Evolutionary conservation across 2,888 invertebrate genomes (phyloP).

Genomic region (Apeira syringaria): DNA sequence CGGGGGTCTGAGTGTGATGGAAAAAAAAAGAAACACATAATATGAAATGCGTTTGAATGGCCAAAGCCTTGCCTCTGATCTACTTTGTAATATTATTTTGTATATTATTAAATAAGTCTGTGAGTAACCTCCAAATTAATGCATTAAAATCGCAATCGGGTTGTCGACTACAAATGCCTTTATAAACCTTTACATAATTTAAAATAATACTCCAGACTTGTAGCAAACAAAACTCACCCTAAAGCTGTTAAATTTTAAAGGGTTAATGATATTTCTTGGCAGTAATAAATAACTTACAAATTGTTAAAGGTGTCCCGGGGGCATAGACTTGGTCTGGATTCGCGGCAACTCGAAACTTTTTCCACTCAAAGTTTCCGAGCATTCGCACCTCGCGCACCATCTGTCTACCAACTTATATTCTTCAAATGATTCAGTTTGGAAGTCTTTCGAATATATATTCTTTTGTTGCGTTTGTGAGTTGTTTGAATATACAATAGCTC

Average conservation of each 20-base stretch:
- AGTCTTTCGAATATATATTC: constrained; percentile 76
- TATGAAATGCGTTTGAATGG: too few relatives aligned
- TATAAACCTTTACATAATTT: too few relatives aligned
- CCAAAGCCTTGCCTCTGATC: too few relatives aligned
- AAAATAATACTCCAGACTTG: constrained; percentile 26
- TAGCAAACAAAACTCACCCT: constrained; percentile 48
- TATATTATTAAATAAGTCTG: too few relatives aligned
- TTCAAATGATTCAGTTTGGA: constrained; percentile 79
- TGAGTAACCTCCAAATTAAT: too few relatives aligned
- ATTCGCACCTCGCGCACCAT: constrained; percentile 76
- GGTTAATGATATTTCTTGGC: constrained; percentile 77
- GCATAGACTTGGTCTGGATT: constrained; percentile 66
- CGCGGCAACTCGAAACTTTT: constrained; percentile 63
- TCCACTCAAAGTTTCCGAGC: constrained; percentile 73
- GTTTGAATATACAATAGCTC: constrained; percentile 68
- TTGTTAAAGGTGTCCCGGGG: constrained; percentile 75
- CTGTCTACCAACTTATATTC: constrained; percentile 75
- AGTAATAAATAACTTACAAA: constrained; percentile 81
- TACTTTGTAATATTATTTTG: too few relatives aligned
- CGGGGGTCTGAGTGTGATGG: too few relatives aligned
- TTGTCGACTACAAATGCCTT: too few relatives aligned
- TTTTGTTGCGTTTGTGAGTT: constrained; percentile 63
- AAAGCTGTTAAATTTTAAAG: constrained; percentile 67
- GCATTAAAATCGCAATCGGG: too few relatives aligned
- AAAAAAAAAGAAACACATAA: too few relatives aligned